These are phyloP conservation scores for Chelonus insularis DNA, from an alignment of 1,140 invertebrate species.

Conservation along the genomic window DNA sequence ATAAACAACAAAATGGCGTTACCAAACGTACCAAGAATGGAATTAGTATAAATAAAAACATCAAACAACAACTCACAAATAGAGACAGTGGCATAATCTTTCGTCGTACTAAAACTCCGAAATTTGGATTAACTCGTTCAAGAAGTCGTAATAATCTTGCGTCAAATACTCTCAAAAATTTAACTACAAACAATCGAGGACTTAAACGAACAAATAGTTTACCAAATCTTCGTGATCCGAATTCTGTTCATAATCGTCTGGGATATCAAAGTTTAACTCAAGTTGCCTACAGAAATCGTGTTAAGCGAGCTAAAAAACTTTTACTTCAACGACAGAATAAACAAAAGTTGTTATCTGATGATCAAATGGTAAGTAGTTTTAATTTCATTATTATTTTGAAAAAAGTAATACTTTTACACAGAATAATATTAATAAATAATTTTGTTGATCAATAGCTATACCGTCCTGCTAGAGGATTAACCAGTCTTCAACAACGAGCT, in stretches of 20 bases:
- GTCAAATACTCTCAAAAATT: slow-evolving; percentile 36
- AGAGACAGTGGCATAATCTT: slow-evolving; percentile 26
- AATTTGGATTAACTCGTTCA: slow-evolving; percentile 41
- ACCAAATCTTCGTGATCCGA: slow-evolving; percentile 51
- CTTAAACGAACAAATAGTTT: slow-evolving; percentile 50
- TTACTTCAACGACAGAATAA: slow-evolving; percentile 50
- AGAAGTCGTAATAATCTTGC: slow-evolving; percentile 47
- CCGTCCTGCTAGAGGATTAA: slow-evolving; percentile 38
- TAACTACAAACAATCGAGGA: slow-evolving; percentile 41
- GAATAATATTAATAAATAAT: no score
- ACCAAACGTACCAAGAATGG: slow-evolving; percentile 42
- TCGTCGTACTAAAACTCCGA: slow-evolving; percentile 36
- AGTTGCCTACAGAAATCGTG: slow-evolving; percentile 53
- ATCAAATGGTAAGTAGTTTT: slow-evolving; percentile 42
- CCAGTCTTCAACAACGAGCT: slow-evolving; percentile 42
- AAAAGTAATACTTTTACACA: no score
- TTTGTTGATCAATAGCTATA: slow-evolving; percentile 32
- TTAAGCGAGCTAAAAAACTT: slow-evolving; percentile 53
- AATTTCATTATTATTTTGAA: no score
- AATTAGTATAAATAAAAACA: slow-evolving; percentile 33
- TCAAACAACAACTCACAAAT: slow-evolving; percentile 27
- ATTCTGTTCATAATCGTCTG: slow-evolving; percentile 53
- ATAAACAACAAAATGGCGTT: slow-evolving; percentile 35
- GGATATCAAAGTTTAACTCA: slow-evolving; percentile 56
- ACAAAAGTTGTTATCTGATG: slow-evolving; percentile 41